phyloP scores from a whole-genome alignment of 1,140 invertebrate species.

The Trigoniulus corallinus region DNA sequence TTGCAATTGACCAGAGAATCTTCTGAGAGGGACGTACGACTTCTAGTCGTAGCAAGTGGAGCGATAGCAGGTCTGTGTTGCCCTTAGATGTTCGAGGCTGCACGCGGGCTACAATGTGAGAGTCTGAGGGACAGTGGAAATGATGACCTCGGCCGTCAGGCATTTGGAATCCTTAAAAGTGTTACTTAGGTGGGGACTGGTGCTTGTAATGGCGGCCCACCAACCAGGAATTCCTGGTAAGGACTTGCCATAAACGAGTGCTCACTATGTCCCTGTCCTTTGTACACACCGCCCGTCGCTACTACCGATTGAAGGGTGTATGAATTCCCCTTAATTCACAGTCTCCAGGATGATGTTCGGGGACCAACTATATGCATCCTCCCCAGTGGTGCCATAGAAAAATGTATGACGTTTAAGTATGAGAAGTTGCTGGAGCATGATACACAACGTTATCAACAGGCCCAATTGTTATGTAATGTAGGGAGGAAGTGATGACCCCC shows the following conservation, averaged over 20 bases:
- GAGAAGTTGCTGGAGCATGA: too few relatives aligned
- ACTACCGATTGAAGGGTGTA: slow-evolving; percentile 71
- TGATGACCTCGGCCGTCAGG: slow-evolving; percentile 33
- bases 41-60: slow-evolving; percentile 12
- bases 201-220: slow-evolving; percentile 62
- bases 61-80: slow-evolving; percentile 30
- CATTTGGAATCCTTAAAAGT: slow-evolving; percentile 55
- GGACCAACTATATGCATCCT: too few relatives aligned
- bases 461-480: too few relatives aligned
- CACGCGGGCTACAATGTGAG: slow-evolving; percentile 67
- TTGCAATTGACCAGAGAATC: slow-evolving; percentile 2
- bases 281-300: slow-evolving; percentile 80
- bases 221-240: slow-evolving; percentile 80
- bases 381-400: too few relatives aligned
- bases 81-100: slow-evolving; percentile 62
- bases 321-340: too few relatives aligned
- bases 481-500: too few relatives aligned
- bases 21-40: slow-evolving; percentile 12
- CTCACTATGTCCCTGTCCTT: slow-evolving; percentile 74
- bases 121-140: slow-evolving; percentile 31
- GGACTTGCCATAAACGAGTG: slow-evolving; percentile 63
- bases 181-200: slow-evolving; percentile 64
- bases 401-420: too few relatives aligned
- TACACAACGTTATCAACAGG: too few relatives aligned
- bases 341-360: too few relatives aligned